Evolutionary conservation across 2,888 invertebrate genomes (phyloP).

Genomic region (Leptura quadrifasciata): DNA sequence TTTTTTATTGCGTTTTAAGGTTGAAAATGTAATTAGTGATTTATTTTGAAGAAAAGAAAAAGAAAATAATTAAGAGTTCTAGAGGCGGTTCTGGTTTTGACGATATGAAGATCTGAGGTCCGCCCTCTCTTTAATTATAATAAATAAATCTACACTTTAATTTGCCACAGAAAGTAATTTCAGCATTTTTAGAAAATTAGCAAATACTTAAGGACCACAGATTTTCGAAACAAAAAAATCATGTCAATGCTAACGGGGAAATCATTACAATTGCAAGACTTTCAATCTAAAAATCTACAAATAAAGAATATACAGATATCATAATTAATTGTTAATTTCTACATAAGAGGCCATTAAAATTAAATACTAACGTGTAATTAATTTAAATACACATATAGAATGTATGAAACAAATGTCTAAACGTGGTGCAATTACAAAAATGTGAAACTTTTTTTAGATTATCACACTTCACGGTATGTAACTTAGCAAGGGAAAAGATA

Average conservation of each 20-base stretch:
- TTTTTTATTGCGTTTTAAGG: too few relatives aligned
- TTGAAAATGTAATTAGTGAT: too few relatives aligned
- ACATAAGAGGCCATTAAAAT: not conserved
- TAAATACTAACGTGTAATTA: not conserved
- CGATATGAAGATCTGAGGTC: too few relatives aligned
- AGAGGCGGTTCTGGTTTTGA: too few relatives aligned
- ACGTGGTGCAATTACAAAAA: constrained; percentile 20
- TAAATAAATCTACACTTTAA: too few relatives aligned
- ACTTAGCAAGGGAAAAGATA: constrained; percentile 48
- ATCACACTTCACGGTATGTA: constrained; percentile 44
- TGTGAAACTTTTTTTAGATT: constrained; percentile 18
- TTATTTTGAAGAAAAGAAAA: too few relatives aligned
- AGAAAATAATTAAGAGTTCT: too few relatives aligned
- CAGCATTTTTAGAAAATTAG: too few relatives aligned
- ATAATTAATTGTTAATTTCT: constrained; percentile 12
- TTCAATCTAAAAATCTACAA: constrained; percentile 26
- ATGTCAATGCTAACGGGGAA: not conserved
- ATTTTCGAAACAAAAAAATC: too few relatives aligned
- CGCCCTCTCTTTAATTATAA: too few relatives aligned
- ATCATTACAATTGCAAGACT: not conserved
- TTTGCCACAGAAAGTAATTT: too few relatives aligned
- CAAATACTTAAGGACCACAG: too few relatives aligned
- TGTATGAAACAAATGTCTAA: not conserved
- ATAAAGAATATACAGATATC: constrained; percentile 11
- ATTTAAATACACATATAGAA: constrained; percentile 1